Evolutionary conservation across 2,888 invertebrate genomes (phyloP).

Genomic region (Spicauda simplicius): DNA sequence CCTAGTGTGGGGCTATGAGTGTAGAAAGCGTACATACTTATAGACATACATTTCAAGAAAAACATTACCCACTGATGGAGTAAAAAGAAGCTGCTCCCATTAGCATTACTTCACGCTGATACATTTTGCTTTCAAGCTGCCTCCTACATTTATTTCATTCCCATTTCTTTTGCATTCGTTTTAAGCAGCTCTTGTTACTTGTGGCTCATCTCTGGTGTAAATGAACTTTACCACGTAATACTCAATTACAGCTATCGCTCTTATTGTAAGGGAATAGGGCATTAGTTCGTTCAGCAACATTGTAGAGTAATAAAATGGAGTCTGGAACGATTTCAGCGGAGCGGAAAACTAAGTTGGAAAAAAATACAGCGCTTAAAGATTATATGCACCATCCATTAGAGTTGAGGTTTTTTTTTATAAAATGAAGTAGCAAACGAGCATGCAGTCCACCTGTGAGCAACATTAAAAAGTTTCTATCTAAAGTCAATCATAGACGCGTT

Average conservation of each 20-base stretch:
- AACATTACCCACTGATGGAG: too few relatives aligned
- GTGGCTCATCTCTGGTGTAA: constrained; percentile 12
- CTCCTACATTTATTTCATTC: neutral
- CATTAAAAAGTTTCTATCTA: too few relatives aligned
- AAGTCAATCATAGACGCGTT: too few relatives aligned
- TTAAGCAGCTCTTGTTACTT: neutral
- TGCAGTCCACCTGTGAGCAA: too few relatives aligned
- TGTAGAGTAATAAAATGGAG: constrained; percentile 24
- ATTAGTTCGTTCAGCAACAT: constrained; percentile 4
- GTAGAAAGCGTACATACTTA: too few relatives aligned
- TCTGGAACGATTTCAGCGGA: constrained; percentile 20
- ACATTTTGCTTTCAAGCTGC: neutral
- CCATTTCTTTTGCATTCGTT: neutral
- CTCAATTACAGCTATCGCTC: constrained; percentile 16
- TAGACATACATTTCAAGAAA: too few relatives aligned
- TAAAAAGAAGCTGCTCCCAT: too few relatives aligned
- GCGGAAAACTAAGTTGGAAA: constrained; percentile 22
- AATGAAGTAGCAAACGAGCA: too few relatives aligned
- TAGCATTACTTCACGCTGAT: neutral
- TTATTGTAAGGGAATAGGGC: constrained; percentile 12
- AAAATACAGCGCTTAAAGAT: constrained; percentile 17
- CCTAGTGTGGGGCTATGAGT: too few relatives aligned
- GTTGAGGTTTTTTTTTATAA: too few relatives aligned
- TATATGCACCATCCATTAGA: constrained; percentile 11
- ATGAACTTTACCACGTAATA: constrained; percentile 13